Conservation (phyloP, 53 echinoderm and acorn worm species). For the Glandiceps talaboti region DNA sequence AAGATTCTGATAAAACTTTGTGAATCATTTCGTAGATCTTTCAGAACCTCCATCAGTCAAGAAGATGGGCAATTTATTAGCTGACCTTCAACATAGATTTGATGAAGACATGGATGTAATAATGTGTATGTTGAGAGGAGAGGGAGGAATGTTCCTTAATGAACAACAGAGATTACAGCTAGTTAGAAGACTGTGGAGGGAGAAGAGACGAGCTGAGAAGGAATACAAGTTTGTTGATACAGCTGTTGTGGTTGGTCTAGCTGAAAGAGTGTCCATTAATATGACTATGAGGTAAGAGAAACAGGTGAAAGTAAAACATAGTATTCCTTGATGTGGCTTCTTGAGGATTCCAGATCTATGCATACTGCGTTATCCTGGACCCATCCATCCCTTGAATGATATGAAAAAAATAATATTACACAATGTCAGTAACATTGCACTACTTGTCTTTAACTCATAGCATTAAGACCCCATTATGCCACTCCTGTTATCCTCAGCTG, state of each 20-base stretch:
- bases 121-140: conserved; percentile 42
- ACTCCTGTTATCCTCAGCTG: no score
- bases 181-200: conserved; percentile 55
- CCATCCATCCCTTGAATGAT: no score
- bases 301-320: no score
- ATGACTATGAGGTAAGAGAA: conserved; percentile 69
- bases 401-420: no score
- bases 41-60: conserved; percentile 16
- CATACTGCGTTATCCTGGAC: no score
- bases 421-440: no score
- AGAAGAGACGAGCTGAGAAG: conserved; percentile 49
- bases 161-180: conserved; percentile 62
- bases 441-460: no score
- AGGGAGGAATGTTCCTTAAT: conserved; percentile 40
- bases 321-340: no score
- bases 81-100: conserved; percentile 62
- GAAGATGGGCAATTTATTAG: conserved; percentile 39
- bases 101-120: conserved; percentile 75
- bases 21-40: conserved; percentile 24
- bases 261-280: conserved; percentile 72
- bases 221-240: conserved; percentile 71
- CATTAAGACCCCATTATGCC: no score
- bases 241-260: conserved; percentile 68
- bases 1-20: no score
- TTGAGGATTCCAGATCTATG: no score